phyloP scores from a whole-genome alignment of 1,140 invertebrate genomes.

The Euborellia annulipes region DNA sequence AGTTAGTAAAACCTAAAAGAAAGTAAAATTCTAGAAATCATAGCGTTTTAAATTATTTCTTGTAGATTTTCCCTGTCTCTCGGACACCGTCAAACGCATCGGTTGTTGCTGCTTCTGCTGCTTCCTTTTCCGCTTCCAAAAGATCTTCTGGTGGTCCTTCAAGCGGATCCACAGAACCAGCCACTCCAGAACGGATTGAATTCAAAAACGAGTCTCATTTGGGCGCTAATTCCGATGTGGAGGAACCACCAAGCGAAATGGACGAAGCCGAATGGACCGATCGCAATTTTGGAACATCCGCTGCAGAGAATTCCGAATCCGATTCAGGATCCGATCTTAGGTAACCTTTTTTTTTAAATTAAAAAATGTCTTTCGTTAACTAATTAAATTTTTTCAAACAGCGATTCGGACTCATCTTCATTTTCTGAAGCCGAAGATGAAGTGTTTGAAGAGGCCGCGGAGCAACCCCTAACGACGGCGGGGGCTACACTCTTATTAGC shows the following conservation, averaged over 20 bases:
- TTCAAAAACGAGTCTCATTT: slow-evolving; percentile 47
- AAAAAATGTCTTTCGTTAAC: neutral
- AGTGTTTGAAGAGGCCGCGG: slow-evolving; percentile 42
- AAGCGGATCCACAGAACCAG: slow-evolving; percentile 15
- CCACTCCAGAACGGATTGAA: slow-evolving; percentile 69
- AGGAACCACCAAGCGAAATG: slow-evolving; percentile 60
- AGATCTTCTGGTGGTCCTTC: too few relatives aligned
- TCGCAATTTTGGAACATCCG: slow-evolving; percentile 67
- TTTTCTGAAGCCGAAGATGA: slow-evolving; percentile 35
- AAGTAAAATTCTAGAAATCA: too few relatives aligned
- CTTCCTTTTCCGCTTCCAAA: slow-evolving; percentile 24
- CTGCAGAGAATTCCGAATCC: slow-evolving; percentile 52
- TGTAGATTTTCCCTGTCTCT: neutral
- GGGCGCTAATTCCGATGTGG: slow-evolving; percentile 43
- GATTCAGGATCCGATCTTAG: slow-evolving; percentile 50
- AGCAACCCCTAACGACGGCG: slow-evolving; percentile 37
- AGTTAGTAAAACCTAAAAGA: too few relatives aligned
- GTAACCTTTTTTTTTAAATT: slow-evolving; percentile 20
- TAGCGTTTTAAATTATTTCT: too few relatives aligned
- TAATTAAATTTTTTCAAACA: slow-evolving; percentile 15
- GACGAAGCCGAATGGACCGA: slow-evolving; percentile 90
- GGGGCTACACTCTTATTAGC: slow-evolving; percentile 46
- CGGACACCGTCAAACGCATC: neutral
- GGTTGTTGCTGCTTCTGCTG: neutral
- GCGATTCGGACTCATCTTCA: slow-evolving; percentile 33